These are phyloP conservation scores for Pampus argenteus DNA, from an alignment of 2,797 vertebrate genomes.

Conservation along the genomic window DNA sequence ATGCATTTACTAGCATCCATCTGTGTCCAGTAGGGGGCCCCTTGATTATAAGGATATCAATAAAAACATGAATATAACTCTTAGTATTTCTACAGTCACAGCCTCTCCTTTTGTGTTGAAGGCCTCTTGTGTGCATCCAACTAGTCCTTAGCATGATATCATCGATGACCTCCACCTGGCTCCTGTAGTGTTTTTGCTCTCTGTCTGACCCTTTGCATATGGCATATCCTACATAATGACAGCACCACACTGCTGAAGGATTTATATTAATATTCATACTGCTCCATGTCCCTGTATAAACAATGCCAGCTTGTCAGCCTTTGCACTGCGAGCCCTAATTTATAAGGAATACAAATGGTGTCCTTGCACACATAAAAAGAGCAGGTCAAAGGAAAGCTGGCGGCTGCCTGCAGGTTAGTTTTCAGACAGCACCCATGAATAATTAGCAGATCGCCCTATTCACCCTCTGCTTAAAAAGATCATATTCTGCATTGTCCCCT, in stretches of 20 bases:
- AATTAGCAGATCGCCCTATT: constrained; percentile 58
- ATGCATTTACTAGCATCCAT: too few relatives aligned
- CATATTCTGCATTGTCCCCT: constrained; percentile 17
- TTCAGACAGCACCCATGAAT: constrained; percentile 62
- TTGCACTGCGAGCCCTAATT: constrained; percentile 54
- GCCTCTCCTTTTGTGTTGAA: constrained; percentile 27
- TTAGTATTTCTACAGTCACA: not conserved
- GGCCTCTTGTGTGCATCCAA: constrained; percentile 7
- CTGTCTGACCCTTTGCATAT: constrained; percentile 62
- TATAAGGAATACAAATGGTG: constrained; percentile 79
- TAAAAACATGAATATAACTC: not conserved
- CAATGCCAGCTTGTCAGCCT: constrained; percentile 73
- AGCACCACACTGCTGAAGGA: constrained; percentile 58
- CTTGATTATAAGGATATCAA: too few relatives aligned
- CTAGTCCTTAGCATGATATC: constrained; percentile 56
- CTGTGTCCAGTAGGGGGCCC: too few relatives aligned
- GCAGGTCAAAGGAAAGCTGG: constrained; percentile 67
- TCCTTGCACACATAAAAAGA: constrained; percentile 72
- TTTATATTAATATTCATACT: constrained; percentile 80
- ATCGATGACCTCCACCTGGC: constrained; percentile 69
- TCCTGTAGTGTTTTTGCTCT: constrained; percentile 50
- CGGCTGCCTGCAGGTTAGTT: constrained; percentile 67
- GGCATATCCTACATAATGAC: constrained; percentile 58
- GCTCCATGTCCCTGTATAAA: constrained; percentile 64
- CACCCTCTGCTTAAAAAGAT: constrained; percentile 43